Base-by-base conservation (phyloP, 2,888 invertebrate genomes). In the Cepaea hortensis region DNA sequence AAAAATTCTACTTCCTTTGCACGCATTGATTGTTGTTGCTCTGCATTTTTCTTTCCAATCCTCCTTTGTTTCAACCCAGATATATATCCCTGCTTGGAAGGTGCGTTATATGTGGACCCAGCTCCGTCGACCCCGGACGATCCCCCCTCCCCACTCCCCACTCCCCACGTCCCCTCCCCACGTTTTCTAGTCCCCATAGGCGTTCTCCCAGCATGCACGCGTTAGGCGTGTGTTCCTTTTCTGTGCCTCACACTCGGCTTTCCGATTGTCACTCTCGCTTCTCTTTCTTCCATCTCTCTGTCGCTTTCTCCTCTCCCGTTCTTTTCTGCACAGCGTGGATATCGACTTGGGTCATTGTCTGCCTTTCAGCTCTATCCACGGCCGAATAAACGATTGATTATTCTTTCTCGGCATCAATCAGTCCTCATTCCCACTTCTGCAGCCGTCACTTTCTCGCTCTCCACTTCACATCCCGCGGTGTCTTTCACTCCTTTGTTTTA, bases 341-440 rank as follows among this genome's bases (percentile, higher is more conserved):
- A 81, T 70, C 70, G 81, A 72, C 81, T 68, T 35, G 20, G 18
- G 70, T 13, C 79, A 79, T 79, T 79, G 79, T 79, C 35, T 15
- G 79, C 62, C 9, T 62, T 35, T 23, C 81, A 68, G 68, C 73
- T 11, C 73, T 61, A 83, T 73, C 18, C 83, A 83, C 23, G 72
- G 73, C 73, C 23, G 83, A 35, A 35, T 83, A 73, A 72, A 23
- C 70, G 73, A 83, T 83, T 83, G 73, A 73, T 79, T 79, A 79
- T 79, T 79, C 79, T 3, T 23, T 62, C 62, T 62, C 35, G 15
- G 55, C 79, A 73, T 83, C 55, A 83, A 61, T 73, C 73, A 55
- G n/a, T 20, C 61, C 20, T 61, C 55, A 75, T 23, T 62, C 6
- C 73, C 75, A n/a, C 61, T 7, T 61, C 83, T 5, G 4, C 46